phyloP scores from a whole-genome alignment of 2,113 vertebrate genomes.

The Loxodonta africana region DNA sequence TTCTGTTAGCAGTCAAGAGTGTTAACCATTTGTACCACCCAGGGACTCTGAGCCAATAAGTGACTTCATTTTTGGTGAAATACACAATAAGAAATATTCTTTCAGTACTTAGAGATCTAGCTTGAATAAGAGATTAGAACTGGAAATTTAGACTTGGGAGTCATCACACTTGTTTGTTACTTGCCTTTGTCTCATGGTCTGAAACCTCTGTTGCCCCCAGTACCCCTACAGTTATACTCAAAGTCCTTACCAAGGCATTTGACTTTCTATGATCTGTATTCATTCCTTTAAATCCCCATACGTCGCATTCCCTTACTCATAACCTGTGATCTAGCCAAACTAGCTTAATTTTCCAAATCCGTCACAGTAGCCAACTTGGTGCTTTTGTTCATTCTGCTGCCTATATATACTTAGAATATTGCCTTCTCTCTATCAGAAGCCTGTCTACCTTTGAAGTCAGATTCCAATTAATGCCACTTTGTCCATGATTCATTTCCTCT shows the following conservation, averaged over 20 bases:
- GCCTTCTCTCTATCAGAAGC: not conserved
- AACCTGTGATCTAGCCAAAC: not conserved
- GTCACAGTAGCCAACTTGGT: not conserved
- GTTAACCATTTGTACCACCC: not conserved
- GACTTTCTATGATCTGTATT: not conserved
- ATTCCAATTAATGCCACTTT: not conserved
- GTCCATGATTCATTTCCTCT: slow-evolving; percentile 46
- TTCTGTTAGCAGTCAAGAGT: not conserved
- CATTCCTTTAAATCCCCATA: not conserved
- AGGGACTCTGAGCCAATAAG: not conserved
- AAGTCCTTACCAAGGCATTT: not conserved
- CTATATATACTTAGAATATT: not conserved
- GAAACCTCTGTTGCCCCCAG: not conserved
- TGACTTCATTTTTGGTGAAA: not conserved
- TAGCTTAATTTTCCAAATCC: not conserved
- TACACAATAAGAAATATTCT: not conserved
- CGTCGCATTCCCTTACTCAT: not conserved
- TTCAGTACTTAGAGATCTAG: not conserved
- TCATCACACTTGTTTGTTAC: not conserved
- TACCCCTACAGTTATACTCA: not conserved
- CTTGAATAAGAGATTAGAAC: not conserved
- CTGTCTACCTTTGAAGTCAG: not conserved
- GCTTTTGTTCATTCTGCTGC: slow-evolving; percentile 17
- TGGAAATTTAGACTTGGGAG: not conserved
- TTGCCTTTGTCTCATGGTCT: not conserved